A percentile compares a stretch with the other conserved stretches of the same genome.
Evolutionary conservation across 2,113 vertebrate genomes (phyloP).

Genomic region (Chloropsis cyanopogon): DNA sequence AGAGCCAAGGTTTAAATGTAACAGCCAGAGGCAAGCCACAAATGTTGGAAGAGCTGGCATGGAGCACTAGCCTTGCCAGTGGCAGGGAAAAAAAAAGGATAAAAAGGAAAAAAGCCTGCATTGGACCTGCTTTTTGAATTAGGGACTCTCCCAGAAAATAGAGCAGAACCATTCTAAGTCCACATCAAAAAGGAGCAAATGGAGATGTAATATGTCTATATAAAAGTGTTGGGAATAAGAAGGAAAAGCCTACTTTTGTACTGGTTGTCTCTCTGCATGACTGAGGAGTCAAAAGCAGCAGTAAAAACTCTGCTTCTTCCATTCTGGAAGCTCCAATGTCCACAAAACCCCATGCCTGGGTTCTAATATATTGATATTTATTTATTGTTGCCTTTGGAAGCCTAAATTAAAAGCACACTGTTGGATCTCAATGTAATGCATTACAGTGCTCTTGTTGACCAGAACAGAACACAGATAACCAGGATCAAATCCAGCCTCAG

Average conservation of each 20-base stretch:
- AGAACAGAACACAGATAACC: background rate
- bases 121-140: background rate
- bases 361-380: background rate
- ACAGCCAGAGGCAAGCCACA: background rate
- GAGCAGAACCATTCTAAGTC: background rate
- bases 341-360: background rate
- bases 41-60: background rate
- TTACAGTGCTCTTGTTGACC: background rate
- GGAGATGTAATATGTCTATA: background rate
- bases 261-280: background rate
- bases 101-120: background rate
- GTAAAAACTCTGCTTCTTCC: background rate
- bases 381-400: background rate
- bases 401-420: background rate
- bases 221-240: background rate
- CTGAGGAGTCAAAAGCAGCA: background rate
- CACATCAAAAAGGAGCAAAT: background rate
- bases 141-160: background rate
- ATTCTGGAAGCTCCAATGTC: background rate
- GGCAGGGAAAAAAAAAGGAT: background rate
- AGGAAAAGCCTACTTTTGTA: background rate
- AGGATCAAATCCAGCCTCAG: background rate
- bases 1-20: background rate
- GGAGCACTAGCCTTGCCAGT: background rate
- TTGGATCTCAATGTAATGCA: background rate